phyloP scores from a whole-genome alignment of 1,140 invertebrate species.

The Solenopsis fugax region DNA sequence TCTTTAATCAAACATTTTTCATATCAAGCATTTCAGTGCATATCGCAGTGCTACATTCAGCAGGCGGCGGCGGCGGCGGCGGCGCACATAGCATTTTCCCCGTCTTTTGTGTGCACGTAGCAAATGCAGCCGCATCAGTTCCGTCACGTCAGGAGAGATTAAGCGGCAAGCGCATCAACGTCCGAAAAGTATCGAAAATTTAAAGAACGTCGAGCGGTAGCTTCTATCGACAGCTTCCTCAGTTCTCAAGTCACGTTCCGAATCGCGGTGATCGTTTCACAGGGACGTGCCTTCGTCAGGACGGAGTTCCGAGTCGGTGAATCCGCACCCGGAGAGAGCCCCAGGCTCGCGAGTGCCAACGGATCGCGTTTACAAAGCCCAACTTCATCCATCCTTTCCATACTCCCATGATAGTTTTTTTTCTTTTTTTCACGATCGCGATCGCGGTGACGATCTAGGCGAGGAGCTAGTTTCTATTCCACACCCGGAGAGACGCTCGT shows the following conservation, averaged over 20 bases:
- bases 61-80: not conserved
- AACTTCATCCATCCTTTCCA: conserved; percentile 17
- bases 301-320: conserved; percentile 55
- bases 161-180: conserved; percentile 56
- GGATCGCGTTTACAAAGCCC: conserved; percentile 27
- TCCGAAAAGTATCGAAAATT: conserved; percentile 73
- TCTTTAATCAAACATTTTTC: not conserved
- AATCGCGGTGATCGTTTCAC: conserved; percentile 77
- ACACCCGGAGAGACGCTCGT: conserved; percentile 38
- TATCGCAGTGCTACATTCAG: not conserved
- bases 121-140: conserved; percentile 52
- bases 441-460: not conserved
- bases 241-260: conserved; percentile 70
- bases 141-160: conserved; percentile 33
- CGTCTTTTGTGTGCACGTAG: conserved; percentile 26
- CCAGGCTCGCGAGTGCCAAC: conserved; percentile 1
- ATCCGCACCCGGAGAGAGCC: conserved; percentile 40
- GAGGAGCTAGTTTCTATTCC: not conserved
- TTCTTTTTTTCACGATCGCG: conserved; percentile 6
- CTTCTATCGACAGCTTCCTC: conserved; percentile 34
- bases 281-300: conserved; percentile 66
- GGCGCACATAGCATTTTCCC: not conserved
- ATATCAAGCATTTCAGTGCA: not conserved
- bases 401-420: conserved; percentile 18
- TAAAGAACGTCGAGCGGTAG: conserved; percentile 62